Conservation (phyloP, 2,797 vertebrate genomes). For the Macropus fuliginosus region DNA sequence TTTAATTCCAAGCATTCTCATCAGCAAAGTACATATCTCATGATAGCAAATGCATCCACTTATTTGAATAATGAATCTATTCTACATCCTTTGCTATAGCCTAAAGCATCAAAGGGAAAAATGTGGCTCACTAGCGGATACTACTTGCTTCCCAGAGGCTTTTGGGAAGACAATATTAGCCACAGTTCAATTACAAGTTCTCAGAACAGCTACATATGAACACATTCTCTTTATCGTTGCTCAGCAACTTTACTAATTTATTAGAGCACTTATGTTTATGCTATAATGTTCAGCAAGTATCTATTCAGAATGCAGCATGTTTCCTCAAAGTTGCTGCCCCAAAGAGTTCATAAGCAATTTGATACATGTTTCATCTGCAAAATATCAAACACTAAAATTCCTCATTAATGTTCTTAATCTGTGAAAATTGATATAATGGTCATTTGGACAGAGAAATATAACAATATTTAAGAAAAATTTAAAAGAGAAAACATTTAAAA, state of each 20-base stretch:
- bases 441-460: slow-evolving; percentile 50
- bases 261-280: slow-evolving; percentile 28
- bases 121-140: background rate
- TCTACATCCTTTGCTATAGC: background rate
- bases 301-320: slow-evolving; percentile 17
- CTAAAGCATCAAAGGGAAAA: background rate
- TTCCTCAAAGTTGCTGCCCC: slow-evolving; percentile 47
- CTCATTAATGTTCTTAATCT: slow-evolving; percentile 46
- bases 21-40: background rate
- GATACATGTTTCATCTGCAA: slow-evolving; percentile 44
- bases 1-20: slow-evolving; percentile 35
- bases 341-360: slow-evolving; percentile 41
- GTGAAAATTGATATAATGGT: slow-evolving; percentile 43
- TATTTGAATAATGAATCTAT: background rate
- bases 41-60: background rate
- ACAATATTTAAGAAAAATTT: slow-evolving; percentile 48
- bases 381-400: slow-evolving; percentile 31
- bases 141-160: background rate
- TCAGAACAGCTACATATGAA: slow-evolving; percentile 20
- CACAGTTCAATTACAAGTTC: background rate
- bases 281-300: background rate
- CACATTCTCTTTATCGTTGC: background rate
- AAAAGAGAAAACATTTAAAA: slow-evolving; percentile 45
- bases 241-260: slow-evolving; percentile 50
- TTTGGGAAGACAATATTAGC: background rate